These are phyloP conservation scores for Myzus persicae DNA, from an alignment of 1,140 invertebrate species.

Conservation along the genomic window DNA sequence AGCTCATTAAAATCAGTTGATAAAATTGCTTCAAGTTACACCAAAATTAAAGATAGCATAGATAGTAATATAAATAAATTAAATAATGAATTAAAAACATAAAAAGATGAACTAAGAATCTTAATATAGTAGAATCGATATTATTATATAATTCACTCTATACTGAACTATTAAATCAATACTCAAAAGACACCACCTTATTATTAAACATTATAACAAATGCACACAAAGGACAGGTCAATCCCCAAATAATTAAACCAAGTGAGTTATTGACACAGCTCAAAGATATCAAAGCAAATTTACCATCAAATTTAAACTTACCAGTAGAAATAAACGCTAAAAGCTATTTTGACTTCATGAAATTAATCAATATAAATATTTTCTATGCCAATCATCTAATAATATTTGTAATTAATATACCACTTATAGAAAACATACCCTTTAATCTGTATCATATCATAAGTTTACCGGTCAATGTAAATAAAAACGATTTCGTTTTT, in stretches of 20 bases:
- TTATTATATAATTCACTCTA: too few relatives aligned
- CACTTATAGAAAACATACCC: not conserved
- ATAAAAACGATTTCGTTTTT: not conserved
- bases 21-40: too few relatives aligned
- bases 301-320: too few relatives aligned
- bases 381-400: not conserved
- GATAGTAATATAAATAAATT: too few relatives aligned
- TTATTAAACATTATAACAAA: not conserved
- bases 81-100: too few relatives aligned
- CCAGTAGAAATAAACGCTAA: not conserved
- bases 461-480: not conserved
- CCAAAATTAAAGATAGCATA: too few relatives aligned
- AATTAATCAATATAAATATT: not conserved
- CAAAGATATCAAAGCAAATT: not conserved
- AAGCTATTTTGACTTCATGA: not conserved
- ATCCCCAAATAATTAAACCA: not conserved
- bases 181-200: too few relatives aligned
- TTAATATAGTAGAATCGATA: too few relatives aligned
- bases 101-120: too few relatives aligned
- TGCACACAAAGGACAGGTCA: too few relatives aligned
- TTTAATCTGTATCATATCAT: not conserved
- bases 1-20: too few relatives aligned
- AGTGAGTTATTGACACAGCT: not conserved
- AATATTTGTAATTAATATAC: not conserved
- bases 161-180: too few relatives aligned